These are phyloP conservation scores for Pedionomus torquatus DNA, from an alignment of 2,113 vertebrate species.

Conservation along the genomic window DNA sequence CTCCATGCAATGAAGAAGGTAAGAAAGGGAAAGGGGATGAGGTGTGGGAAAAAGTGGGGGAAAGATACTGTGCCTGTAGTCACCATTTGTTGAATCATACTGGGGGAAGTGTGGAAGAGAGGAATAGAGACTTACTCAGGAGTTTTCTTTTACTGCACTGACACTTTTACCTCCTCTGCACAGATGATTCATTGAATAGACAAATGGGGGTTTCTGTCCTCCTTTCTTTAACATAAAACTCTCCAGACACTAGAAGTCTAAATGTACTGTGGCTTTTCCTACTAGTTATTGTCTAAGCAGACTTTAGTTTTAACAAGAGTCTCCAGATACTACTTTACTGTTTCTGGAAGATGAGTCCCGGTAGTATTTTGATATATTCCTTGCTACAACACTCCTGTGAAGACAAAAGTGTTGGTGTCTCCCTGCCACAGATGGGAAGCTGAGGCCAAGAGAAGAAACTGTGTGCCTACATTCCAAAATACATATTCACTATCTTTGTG, in stretches of 20 bases:
- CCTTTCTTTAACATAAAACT: background rate
- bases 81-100: background rate
- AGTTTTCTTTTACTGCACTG: background rate
- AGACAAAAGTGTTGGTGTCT: background rate
- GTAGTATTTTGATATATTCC: background rate
- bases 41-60: background rate
- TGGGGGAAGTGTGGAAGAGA: background rate
- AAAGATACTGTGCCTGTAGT: background rate
- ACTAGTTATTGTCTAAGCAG: slow-evolving; percentile 21
- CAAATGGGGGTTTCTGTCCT: background rate
- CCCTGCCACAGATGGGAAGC: background rate
- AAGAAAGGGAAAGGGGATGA: background rate
- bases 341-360: slow-evolving; percentile 12
- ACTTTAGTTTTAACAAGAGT: background rate
- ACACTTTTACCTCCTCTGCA: background rate
- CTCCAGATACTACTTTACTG: background rate
- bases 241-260: background rate
- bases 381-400: background rate
- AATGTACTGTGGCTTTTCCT: slow-evolving; percentile 13
- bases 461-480: background rate
- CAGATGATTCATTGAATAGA: background rate
- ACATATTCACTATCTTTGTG: background rate
- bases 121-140: background rate
- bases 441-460: background rate
- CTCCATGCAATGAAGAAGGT: background rate